Conservation (phyloP, 2,888 invertebrate species). For the Trichogramma dendrolimi region DNA sequence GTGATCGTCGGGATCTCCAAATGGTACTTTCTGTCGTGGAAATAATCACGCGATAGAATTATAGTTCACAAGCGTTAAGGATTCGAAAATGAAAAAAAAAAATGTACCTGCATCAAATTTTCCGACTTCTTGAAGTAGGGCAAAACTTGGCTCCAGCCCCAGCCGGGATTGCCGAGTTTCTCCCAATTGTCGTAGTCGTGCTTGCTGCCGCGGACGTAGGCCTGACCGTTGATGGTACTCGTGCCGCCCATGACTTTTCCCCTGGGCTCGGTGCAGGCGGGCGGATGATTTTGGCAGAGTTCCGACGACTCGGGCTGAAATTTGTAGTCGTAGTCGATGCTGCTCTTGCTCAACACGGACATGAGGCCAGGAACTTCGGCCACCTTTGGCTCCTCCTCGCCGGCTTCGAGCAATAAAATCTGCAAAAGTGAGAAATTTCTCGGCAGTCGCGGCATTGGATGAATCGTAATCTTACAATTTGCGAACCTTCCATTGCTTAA, state of each 20-base stretch:
- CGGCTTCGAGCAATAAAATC: slow-evolving; percentile 19
- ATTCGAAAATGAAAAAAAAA: background rate
- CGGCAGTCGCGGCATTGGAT: background rate
- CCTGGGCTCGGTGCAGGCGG: slow-evolving; percentile 6
- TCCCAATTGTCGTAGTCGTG: slow-evolving; percentile 12
- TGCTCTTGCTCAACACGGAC: slow-evolving; percentile 5
- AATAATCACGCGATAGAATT: background rate
- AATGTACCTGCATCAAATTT: slow-evolving; percentile 2
- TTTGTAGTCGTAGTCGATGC: slow-evolving; percentile 15
- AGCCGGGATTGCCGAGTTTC: slow-evolving; percentile 7
- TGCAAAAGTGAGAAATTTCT: background rate
- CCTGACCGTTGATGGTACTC: slow-evolving; percentile 12
- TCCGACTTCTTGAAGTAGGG: slow-evolving; percentile 17
- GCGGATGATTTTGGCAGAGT: slow-evolving; percentile 3
- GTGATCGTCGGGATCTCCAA: background rate
- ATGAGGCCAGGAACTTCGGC: slow-evolving; percentile 6
- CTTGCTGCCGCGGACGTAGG: slow-evolving; percentile 11
- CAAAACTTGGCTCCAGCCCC: slow-evolving; percentile 15
- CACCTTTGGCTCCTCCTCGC: slow-evolving; percentile 12
- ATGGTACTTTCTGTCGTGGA: background rate
- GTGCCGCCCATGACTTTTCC: slow-evolving; percentile 19
- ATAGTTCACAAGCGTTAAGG: background rate
- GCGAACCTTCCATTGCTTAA: slow-evolving; percentile 10
- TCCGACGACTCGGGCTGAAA: background rate
- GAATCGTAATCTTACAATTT: background rate